Conservation (phyloP, 2,113 vertebrate species). For the Prolemur simus region DNA sequence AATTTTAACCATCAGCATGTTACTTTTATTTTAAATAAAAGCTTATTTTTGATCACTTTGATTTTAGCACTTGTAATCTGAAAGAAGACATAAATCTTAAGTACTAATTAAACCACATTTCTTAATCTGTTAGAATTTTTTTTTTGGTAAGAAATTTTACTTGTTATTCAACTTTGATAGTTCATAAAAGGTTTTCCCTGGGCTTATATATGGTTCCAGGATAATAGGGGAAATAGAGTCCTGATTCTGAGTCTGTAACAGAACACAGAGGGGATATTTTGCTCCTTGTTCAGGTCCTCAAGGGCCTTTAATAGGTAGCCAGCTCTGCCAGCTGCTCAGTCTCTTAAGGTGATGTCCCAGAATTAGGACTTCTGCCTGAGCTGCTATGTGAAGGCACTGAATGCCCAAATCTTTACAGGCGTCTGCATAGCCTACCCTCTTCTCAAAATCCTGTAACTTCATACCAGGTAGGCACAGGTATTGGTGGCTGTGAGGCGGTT, state of each 20-base stretch:
- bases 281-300: conserved; percentile 38
- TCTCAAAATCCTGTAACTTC: neutral
- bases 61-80: conserved; percentile 45
- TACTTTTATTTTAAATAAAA: conserved; percentile 22
- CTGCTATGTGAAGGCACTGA: neutral
- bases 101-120: neutral
- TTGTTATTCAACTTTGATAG: conserved; percentile 14
- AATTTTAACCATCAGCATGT: conserved; percentile 40
- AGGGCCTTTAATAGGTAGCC: conserved; percentile 20
- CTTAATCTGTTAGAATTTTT: neutral
- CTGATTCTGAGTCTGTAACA: neutral
- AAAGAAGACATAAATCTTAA: conserved; percentile 25
- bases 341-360: neutral
- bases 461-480: neutral
- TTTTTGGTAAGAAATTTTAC: neutral
- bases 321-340: conserved; percentile 7
- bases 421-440: neutral
- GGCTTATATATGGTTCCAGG: neutral
- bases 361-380: conserved; percentile 18
- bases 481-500: conserved; percentile 12
- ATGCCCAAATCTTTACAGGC: conserved; percentile 42
- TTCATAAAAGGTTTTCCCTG: conserved; percentile 25
- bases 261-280: neutral
- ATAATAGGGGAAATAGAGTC: neutral
- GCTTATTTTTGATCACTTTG: neutral